Evolutionary conservation across 30 jellyfish, hydroid and myxozoan genomes (phyloP), one percentile per base, ranked within the genome.

Genomic region (Aurelia coerulea): DNA sequence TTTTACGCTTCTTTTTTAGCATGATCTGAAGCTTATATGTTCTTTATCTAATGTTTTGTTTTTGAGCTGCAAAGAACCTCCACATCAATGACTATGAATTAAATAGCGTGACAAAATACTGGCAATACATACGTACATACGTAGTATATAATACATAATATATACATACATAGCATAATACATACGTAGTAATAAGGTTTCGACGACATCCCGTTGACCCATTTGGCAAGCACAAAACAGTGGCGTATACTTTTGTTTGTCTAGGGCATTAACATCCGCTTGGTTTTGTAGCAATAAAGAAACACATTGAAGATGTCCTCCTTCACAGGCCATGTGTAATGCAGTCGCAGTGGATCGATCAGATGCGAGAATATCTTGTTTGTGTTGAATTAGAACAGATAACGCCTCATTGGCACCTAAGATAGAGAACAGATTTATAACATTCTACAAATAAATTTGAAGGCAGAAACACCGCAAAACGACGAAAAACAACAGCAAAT

Each of bases 171-270:
- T 39, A 39, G 0, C 4, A 9, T 3, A 31, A 39, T 73, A 74
- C 89, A 74, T 70, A 86, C 96, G 93, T 41, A 77, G 64, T 5
- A 95, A 82, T 34, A 95, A 88, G 3, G 90, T 68, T 56, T 77
- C 91, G 33, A 90, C 97, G 16, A 95, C 88, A 32, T 84, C 97
- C 7, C 68, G 68, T 77, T 89, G 96, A 17, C 99, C 99, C 91
- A 96, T 84, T 46, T 96, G 97, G 77, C 97, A 89, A 53, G 99
- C 99, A 62, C 91, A 88, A 59, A 95, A 95, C 54, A 95, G 68
- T 2, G 99, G 97, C 17, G 96, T 95, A 33, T 89, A 91, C 62
- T 88, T 96, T 67, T 95, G 96, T 7, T 76, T 77, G 70, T 95
- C 99, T 39, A 74, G 29, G 4, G 82, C 81, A 76, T 95, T 88